These are phyloP conservation scores for Drusus annulatus DNA, from an alignment of 1,140 invertebrate genomes.

Conservation along the genomic window DNA sequence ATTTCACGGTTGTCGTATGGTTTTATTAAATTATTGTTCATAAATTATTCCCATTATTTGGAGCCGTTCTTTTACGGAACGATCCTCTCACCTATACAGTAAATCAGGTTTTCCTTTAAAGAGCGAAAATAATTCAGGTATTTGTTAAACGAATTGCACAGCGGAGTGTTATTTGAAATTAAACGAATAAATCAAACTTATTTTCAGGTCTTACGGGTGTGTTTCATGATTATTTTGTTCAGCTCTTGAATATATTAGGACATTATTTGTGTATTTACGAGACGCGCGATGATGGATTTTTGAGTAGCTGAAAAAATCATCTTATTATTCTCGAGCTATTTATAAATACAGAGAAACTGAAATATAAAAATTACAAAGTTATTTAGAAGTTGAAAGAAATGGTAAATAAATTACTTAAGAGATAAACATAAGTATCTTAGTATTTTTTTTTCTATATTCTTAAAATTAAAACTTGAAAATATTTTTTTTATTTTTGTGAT, in stretches of 20 bases:
- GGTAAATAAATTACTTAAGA: too few species aligned
- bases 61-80: not conserved
- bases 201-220: slow-evolving; percentile 22
- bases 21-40: too few species aligned
- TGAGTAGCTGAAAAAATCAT: not conserved
- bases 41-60: not conserved
- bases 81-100: not conserved
- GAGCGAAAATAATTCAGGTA: slow-evolving; percentile 12
- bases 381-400: too few species aligned
- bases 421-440: too few species aligned
- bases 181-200: slow-evolving; percentile 36
- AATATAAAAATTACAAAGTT: too few species aligned
- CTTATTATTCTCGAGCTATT: too few species aligned
- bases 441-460: too few species aligned
- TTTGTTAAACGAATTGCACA: slow-evolving; percentile 33
- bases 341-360: too few species aligned
- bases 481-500: too few species aligned
- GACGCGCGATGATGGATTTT: slow-evolving; percentile 2
- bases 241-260: too few species aligned
- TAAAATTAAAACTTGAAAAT: too few species aligned
- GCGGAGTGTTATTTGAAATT: not conserved
- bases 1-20: too few species aligned
- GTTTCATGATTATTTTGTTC: slow-evolving; percentile 1
- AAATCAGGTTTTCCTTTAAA: not conserved
- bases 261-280: not conserved